A percentile compares a stretch with the other conserved stretches of the same genome.
Evolutionary conservation across 2,888 invertebrate species (phyloP).

Genomic region (Cephus spinipes): DNA sequence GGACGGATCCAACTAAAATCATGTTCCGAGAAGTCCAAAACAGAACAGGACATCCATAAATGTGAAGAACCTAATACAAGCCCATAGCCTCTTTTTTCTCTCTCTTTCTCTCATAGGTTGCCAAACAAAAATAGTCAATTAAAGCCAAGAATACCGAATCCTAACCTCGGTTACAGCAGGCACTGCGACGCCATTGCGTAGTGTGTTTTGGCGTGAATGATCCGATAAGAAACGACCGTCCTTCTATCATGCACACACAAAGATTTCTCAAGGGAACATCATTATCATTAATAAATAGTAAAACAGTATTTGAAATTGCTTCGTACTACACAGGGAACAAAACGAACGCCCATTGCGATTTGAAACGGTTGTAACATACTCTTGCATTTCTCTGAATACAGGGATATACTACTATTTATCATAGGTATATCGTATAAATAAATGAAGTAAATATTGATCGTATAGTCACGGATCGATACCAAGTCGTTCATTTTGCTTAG

Average conservation of each 20-base stretch:
- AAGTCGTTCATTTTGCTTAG: not conserved
- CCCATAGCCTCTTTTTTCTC: not conserved
- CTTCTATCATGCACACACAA: not conserved
- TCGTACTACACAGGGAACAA: not conserved
- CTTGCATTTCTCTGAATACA: not conserved
- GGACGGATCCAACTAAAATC: too few relatives aligned
- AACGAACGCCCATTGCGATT: not conserved
- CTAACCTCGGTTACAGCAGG: not conserved
- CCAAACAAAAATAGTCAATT: not conserved
- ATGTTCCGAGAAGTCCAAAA: not conserved
- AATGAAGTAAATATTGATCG: not conserved
- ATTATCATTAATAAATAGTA: not conserved
- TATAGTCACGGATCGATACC: not conserved
- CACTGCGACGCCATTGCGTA: not conserved
- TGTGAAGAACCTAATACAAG: not conserved
- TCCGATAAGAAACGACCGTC: not conserved
- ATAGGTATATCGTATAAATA: not conserved
- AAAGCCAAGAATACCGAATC: not conserved
- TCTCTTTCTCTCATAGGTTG: not conserved
- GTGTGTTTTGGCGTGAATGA: not conserved
- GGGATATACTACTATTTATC: not conserved
- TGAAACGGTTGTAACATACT: not conserved
- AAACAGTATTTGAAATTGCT: not conserved
- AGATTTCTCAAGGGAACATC: not conserved
- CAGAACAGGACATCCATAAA: not conserved